phyloP scores from a whole-genome alignment of 2,888 invertebrate genomes.

The Loripinus fragilis region DNA sequence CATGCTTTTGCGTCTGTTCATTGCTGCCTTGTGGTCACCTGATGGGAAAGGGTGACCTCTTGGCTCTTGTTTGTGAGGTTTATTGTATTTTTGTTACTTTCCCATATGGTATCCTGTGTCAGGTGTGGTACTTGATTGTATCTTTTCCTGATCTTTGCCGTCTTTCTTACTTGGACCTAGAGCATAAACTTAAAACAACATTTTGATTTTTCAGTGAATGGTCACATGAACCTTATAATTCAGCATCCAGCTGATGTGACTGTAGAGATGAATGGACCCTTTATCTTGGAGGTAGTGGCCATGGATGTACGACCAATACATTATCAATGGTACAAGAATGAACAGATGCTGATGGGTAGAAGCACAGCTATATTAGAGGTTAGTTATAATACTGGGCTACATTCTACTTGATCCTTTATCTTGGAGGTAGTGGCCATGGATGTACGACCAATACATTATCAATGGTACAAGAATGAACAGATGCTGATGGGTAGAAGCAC shows the following conservation, averaged over 20 bases:
- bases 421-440: conserved; percentile 42
- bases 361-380: conserved; percentile 28
- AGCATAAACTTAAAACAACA: no score
- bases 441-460: conserved; percentile 46
- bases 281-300: conserved; percentile 41
- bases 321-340: conserved; percentile 51
- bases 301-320: conserved; percentile 45
- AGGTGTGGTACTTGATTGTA: no score
- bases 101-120: no score
- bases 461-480: conserved; percentile 45
- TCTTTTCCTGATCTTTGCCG: no score
- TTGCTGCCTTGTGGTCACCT: no score
- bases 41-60: no score
- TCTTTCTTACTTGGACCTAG: no score
- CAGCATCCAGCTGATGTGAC: conserved; percentile 38
- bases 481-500: conserved; percentile 16
- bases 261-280: conserved; percentile 47
- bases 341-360: conserved; percentile 18
- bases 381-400: no score
- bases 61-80: no score
- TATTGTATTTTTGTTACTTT: no score
- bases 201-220: conserved; percentile 4
- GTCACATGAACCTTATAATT: conserved; percentile 26
- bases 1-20: no score
- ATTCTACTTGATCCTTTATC: conserved; percentile 38